Percentiles rank a stretch among this genome's conserved stretches.
phyloP scores from a whole-genome alignment of 2,113 vertebrate species.

The Mastomys coucha region DNA sequence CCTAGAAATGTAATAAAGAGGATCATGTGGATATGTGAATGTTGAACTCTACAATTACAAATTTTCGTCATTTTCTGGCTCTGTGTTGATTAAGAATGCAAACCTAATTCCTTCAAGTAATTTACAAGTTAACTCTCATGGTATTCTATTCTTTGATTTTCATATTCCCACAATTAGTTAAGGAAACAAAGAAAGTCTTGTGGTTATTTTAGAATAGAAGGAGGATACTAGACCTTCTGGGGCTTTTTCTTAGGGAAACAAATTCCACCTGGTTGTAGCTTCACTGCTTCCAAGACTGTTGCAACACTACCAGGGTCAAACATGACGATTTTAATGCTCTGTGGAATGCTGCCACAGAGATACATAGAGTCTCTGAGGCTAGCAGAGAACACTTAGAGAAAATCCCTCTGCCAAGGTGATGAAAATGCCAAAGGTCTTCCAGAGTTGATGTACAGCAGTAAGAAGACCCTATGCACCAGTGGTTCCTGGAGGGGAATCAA shows the following conservation, averaged over 20 bases:
- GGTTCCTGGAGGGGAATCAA: conserved; percentile 80
- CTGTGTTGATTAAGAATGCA: background rate
- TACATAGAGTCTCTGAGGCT: conserved; percentile 75
- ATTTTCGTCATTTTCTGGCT: background rate
- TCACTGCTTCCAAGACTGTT: conserved; percentile 65
- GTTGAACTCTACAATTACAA: background rate
- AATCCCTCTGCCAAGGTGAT: conserved; percentile 82
- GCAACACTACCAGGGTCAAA: conserved; percentile 70
- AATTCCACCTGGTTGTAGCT: conserved; percentile 59
- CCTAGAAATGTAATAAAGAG: background rate
- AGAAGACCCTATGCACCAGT: conserved; percentile 70
- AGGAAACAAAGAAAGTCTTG: background rate
- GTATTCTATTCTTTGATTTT: background rate
- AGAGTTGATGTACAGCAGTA: conserved; percentile 82
- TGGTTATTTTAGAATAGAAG: conserved; percentile 45
- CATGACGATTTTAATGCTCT: conserved; percentile 77
- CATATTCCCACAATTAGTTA: background rate
- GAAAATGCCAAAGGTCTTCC: conserved; percentile 82
- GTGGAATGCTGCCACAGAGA: conserved; percentile 76
- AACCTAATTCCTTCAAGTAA: background rate
- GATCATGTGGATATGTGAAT: background rate
- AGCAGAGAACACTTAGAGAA: conserved; percentile 77
- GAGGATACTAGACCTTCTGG: background rate
- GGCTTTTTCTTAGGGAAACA: conserved; percentile 30
- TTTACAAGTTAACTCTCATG: background rate